Base-by-base conservation (phyloP, 1,140 invertebrate genomes). In the Littorina saxatilis region DNA sequence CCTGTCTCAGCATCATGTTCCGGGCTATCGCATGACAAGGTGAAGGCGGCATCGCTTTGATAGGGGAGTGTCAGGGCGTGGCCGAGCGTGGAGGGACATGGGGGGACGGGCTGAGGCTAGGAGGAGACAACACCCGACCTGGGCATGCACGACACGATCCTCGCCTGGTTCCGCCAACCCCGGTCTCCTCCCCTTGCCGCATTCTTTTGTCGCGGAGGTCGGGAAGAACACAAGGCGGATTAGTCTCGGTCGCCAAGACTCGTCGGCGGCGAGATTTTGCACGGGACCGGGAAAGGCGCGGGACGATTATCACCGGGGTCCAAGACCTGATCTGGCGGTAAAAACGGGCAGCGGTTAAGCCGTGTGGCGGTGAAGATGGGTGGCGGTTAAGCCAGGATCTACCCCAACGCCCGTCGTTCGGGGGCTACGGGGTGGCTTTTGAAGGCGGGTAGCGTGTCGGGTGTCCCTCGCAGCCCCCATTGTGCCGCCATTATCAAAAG, bases 401-500 rank as follows among this genome's bases (percentile, higher is more conserved):
- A 9, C 37, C 2, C 27, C 58, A 15, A 55, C 32, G 55, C 17
- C 32, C 76, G 55, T 11, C 58, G 76, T 78, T n/a, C 76, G 9
- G 76, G 58, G 76, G 32, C 23, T 39, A 29, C 2, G 52, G 76
- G 55, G 23, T 39, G 55, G 9, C 58, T 37, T 78, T 78, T 78
- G 76, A 78, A 63, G 76, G 76, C 35, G 47, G 55, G 2, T 78
- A 23, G 37, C 29, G 35, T 78, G 27, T 27, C 76, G 32, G 17
- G n/a, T 20, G 35, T 20, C 66, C 58, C 35, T 78, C 43, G 43
- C 40, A 23, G 23, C 20, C 39, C 58, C 58, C 66, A 1, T 43
- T 66, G 55, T 63, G 58, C 58, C n/a, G n/a, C 55, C 55, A 43
- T 78, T 78, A 40, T 78, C 37, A 78, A 66, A 78, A 78, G 55